A percentile compares a stretch with the other conserved stretches of the same genome.
phyloP scores from a whole-genome alignment of 2,888 invertebrate species.

The Papilio demoleus region DNA sequence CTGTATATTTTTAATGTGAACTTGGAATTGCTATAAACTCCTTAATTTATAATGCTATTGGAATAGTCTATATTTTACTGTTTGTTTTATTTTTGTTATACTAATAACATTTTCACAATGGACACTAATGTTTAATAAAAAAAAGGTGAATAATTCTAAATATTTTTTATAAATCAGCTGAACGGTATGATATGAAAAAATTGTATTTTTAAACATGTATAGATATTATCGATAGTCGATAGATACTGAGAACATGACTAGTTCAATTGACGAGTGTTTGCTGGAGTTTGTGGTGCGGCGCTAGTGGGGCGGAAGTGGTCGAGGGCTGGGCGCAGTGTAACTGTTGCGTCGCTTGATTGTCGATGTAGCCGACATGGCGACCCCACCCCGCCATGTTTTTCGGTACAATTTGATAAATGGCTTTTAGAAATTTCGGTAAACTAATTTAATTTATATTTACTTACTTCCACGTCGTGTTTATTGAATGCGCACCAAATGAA shows the following conservation, averaged over 20 bases:
- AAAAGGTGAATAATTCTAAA: too few relatives aligned
- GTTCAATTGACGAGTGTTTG: conserved; percentile 77
- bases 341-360: conserved; percentile 80
- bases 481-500: background rate
- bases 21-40: background rate
- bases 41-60: background rate
- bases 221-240: conserved; percentile 48
- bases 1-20: conserved; percentile 27
- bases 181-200: background rate
- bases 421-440: conserved; percentile 27
- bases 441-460: conserved; percentile 23
- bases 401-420: conserved; percentile 19
- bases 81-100: background rate
- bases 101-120: too few relatives aligned
- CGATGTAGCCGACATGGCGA: conserved; percentile 42
- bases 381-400: conserved; percentile 12
- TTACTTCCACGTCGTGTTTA: conserved; percentile 10
- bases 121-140: too few relatives aligned
- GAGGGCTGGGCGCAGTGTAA: conserved; percentile 75
- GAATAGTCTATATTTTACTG: background rate
- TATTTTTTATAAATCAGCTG: background rate
- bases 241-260: conserved; percentile 58
- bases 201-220: conserved; percentile 10
- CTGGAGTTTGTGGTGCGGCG: conserved; percentile 73
- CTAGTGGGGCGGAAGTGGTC: conserved; percentile 75